Evolutionary conservation across 2,797 vertebrate species (phyloP).

Genomic region (Lagocephalus sceleratus): DNA sequence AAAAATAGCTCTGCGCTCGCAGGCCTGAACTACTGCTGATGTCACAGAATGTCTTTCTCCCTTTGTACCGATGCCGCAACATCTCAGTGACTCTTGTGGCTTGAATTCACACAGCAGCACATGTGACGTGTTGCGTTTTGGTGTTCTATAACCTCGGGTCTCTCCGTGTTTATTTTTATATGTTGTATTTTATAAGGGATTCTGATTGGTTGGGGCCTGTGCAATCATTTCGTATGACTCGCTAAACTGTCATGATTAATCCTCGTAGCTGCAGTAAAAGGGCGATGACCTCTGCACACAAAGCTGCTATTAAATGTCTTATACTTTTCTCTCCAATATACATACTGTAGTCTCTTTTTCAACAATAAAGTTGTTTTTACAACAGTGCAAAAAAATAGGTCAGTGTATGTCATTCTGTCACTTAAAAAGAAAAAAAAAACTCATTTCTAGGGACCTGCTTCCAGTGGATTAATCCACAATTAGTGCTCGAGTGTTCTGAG

Average conservation of each 20-base stretch:
- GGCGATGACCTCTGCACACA: neutral
- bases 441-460: neutral
- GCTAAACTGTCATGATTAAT: slow-evolving; percentile 1
- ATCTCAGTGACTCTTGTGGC: slow-evolving; percentile 15
- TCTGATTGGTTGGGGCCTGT: slow-evolving; percentile 11
- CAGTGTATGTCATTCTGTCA: too few species aligned
- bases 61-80: slow-evolving; percentile 4
- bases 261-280: slow-evolving; percentile 2
- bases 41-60: slow-evolving; percentile 38
- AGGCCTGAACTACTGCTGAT: slow-evolving; percentile 47
- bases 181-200: neutral
- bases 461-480: neutral
- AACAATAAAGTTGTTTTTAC: too few species aligned
- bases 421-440: neutral
- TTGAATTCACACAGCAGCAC: slow-evolving; percentile 14
- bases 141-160: neutral
- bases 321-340: neutral
- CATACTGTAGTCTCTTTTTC: too few species aligned
- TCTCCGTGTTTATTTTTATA: slow-evolving; percentile 18
- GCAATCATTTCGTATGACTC: neutral
- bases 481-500: neutral
- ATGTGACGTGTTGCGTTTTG: slow-evolving; percentile 6
- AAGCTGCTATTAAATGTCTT: neutral
- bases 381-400: neutral
- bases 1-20: slow-evolving; percentile 53